These are phyloP conservation scores for Urophycis tenuis DNA, from an alignment of 2,797 vertebrate genomes.

Conservation along the genomic window DNA sequence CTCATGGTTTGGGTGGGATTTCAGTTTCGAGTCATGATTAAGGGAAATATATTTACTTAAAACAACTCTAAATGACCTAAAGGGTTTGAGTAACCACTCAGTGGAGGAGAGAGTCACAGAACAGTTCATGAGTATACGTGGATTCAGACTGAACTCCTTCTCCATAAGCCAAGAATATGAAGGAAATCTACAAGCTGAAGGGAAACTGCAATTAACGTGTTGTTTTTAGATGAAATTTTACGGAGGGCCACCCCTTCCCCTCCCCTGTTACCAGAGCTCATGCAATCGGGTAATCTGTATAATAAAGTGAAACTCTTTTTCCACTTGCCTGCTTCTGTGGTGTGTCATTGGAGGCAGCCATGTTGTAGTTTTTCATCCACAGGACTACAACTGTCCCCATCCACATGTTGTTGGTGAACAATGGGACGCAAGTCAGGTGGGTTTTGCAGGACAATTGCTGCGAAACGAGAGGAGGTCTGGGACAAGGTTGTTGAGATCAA, in stretches of 20 bases:
- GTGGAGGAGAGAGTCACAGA: not conserved
- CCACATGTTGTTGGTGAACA: not conserved
- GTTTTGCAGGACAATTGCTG: not conserved
- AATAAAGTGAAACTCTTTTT: constrained; percentile 60
- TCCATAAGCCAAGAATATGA: constrained; percentile 18
- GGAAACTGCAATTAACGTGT: constrained; percentile 31
- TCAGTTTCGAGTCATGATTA: not conserved
- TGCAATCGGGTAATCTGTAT: constrained; percentile 66
- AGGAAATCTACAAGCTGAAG: constrained; percentile 37
- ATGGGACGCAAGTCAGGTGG: not conserved
- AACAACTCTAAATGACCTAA: not conserved
- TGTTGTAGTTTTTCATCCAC: not conserved
- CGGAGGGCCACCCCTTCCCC: constrained; percentile 47
- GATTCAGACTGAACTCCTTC: not conserved
- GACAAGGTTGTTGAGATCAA: not conserved
- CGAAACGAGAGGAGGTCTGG: too few relatives aligned
- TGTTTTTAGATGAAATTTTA: constrained; percentile 33
- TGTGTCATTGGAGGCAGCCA: not conserved
- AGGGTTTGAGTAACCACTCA: not conserved
- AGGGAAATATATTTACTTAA: not conserved
- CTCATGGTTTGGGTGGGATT: constrained; percentile 16
- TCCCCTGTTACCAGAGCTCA: constrained; percentile 54
- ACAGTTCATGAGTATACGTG: not conserved
- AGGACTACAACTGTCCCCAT: not conserved
- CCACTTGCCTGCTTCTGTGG: constrained; percentile 22